A percentile compares a stretch with the other conserved stretches of the same genome.
These are phyloP conservation scores for Bombycilla garrulus DNA, from an alignment of 2,113 vertebrate genomes.

Conservation along the genomic window DNA sequence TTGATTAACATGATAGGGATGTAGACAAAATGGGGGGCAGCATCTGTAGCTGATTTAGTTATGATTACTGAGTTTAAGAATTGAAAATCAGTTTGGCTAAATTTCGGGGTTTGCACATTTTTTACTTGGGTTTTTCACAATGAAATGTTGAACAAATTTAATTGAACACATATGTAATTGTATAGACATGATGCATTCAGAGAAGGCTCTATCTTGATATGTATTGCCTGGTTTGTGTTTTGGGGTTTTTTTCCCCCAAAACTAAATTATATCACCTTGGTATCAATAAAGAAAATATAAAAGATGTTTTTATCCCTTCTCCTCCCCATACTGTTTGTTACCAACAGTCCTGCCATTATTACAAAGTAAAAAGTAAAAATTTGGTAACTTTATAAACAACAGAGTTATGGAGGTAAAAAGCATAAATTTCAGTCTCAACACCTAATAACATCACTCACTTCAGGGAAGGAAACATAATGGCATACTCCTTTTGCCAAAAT, in stretches of 20 bases:
- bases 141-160: slow-evolving; percentile 45
- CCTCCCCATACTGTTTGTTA: not conserved
- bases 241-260: not conserved
- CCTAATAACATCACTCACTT: slow-evolving; percentile 43
- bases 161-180: not conserved
- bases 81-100: slow-evolving; percentile 21
- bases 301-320: not conserved
- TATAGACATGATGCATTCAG: not conserved
- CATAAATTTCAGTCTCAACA: slow-evolving; percentile 40
- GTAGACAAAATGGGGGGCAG: not conserved
- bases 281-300: not conserved
- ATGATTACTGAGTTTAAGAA: slow-evolving; percentile 32
- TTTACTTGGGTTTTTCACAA: slow-evolving; percentile 34
- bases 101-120: slow-evolving; percentile 26
- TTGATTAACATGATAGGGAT: not conserved
- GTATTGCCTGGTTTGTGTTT: not conserved
- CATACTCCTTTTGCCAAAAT: slow-evolving; percentile 39
- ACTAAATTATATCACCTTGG: not conserved
- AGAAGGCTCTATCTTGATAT: not conserved
- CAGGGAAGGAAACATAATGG: slow-evolving; percentile 42
- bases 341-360: not conserved
- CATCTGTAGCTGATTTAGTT: slow-evolving; percentile 61
- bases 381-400: slow-evolving; percentile 17
- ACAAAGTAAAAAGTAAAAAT: slow-evolving; percentile 6
- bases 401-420: slow-evolving; percentile 8